Evolutionary conservation across 1,140 invertebrate species (phyloP).

Genomic region (Melitaea cinxia): DNA sequence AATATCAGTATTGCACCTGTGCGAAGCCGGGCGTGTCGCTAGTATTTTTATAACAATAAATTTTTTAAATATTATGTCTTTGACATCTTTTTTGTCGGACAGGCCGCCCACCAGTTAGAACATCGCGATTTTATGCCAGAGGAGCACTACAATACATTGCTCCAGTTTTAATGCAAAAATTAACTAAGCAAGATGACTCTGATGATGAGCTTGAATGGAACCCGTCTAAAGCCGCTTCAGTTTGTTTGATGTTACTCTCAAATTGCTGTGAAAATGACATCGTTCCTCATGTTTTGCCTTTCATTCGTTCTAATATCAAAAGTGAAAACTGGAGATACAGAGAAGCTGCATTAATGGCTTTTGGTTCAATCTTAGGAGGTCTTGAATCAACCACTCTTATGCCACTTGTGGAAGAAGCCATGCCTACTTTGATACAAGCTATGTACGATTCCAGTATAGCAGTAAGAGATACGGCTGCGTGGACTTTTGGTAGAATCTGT

Average conservation of each 20-base stretch:
- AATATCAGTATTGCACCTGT: too few relatives aligned
- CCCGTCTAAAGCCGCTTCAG: slow-evolving; percentile 99
- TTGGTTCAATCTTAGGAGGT: slow-evolving; percentile 98
- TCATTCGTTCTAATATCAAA: slow-evolving; percentile 97
- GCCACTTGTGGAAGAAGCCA: slow-evolving; percentile 97
- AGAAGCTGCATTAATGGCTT: slow-evolving; percentile 99
- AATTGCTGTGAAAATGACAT: slow-evolving; percentile 99
- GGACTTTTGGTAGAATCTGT: slow-evolving; percentile 98
- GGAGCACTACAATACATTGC: slow-evolving; percentile 97
- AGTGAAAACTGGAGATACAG: slow-evolving; percentile 96
- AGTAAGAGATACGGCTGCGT: slow-evolving; percentile 98
- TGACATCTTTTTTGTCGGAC: too few relatives aligned
- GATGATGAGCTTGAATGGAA: slow-evolving; percentile 99
- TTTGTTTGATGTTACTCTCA: slow-evolving; percentile 99
- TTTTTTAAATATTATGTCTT: too few relatives aligned
- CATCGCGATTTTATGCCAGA: slow-evolving; percentile 96
- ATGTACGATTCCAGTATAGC: slow-evolving; percentile 97
- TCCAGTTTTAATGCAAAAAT: slow-evolving; percentile 95
- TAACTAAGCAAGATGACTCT: slow-evolving; percentile 96
- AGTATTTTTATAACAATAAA: too few relatives aligned
- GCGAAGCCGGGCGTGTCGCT: too few relatives aligned
- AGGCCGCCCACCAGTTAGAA: slow-evolving; percentile 94
- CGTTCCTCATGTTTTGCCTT: slow-evolving; percentile 97
- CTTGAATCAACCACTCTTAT: slow-evolving; percentile 93
- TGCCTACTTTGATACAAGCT: slow-evolving; percentile 95